phyloP scores from a whole-genome alignment of 1,140 invertebrate species.

The Riptortus pedestris region DNA sequence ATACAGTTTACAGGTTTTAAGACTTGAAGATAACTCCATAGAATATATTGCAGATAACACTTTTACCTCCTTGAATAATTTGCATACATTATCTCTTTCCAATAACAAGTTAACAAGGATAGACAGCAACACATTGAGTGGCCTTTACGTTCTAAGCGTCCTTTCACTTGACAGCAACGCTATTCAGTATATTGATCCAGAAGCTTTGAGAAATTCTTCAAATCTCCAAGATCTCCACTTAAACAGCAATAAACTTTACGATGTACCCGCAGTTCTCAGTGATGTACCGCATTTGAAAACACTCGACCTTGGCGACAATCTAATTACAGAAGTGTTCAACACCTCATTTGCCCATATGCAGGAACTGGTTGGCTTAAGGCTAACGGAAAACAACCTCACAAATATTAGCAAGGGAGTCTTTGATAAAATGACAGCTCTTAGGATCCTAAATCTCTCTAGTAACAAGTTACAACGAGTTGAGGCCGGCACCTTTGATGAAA shows the following conservation, averaged over 20 bases:
- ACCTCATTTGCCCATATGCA: constrained; percentile 68
- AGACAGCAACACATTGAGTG: constrained; percentile 64
- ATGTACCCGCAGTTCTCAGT: constrained; percentile 72
- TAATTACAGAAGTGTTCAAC: constrained; percentile 70
- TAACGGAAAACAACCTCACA: constrained; percentile 81
- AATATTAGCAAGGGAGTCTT: constrained; percentile 75
- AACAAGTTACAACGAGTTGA: constrained; percentile 81
- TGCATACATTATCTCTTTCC: constrained; percentile 75
- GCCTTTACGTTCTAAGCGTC: constrained; percentile 62
- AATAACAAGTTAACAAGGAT: constrained; percentile 72
- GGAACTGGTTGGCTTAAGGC: constrained; percentile 68
- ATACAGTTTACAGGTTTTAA: constrained; percentile 67
- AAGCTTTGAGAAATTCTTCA: constrained; percentile 72
- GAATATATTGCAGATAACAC: constrained; percentile 70
- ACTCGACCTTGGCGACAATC: constrained; percentile 80
- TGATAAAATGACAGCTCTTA: constrained; percentile 67
- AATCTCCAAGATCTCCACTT: constrained; percentile 78
- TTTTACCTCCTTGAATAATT: constrained; percentile 65
- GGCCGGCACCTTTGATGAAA: constrained; percentile 70
- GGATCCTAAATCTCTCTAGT: constrained; percentile 76
- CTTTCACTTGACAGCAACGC: constrained; percentile 76
- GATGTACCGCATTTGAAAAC: constrained; percentile 70
- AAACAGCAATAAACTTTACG: constrained; percentile 71
- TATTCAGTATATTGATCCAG: constrained; percentile 61
- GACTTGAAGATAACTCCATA: constrained; percentile 72